phyloP scores from a whole-genome alignment of 2,113 vertebrate species.

The Sceloporus undulatus region DNA sequence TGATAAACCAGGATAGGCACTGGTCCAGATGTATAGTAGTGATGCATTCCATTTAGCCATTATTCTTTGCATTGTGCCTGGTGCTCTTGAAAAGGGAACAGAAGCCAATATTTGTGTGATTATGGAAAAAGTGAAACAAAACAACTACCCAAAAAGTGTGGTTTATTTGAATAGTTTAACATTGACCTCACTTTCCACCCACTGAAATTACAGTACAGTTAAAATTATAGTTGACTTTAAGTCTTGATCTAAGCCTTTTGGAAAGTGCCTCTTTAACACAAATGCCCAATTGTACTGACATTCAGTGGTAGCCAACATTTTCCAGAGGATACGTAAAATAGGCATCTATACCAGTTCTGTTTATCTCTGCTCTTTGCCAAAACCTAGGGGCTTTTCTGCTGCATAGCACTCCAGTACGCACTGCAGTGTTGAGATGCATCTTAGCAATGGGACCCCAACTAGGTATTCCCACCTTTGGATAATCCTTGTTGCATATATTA shows the following conservation, averaged over 20 bases:
- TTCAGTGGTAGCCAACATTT: conserved; percentile 2
- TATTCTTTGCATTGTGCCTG: background rate
- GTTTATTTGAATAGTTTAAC: conserved; percentile 37
- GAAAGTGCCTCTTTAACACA: conserved; percentile 20
- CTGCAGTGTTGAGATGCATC: background rate
- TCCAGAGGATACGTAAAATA: background rate
- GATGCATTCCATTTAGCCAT: background rate
- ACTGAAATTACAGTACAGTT: conserved; percentile 26
- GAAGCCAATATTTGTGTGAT: conserved; percentile 1
- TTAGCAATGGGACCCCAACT: background rate
- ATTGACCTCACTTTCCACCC: conserved; percentile 33
- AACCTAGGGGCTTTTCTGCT: background rate
- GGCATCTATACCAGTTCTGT: background rate
- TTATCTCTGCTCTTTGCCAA: background rate
- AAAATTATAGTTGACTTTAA: conserved; percentile 17
- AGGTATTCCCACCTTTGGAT: background rate
- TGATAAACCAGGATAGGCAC: fast-evolving
- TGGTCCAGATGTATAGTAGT: background rate
- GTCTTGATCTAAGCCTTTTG: conserved; percentile 29
- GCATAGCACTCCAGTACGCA: background rate
- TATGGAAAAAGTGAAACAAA: conserved; percentile 30
- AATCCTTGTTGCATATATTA: background rate
- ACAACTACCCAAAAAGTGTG: conserved; percentile 36
- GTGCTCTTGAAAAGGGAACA: background rate
- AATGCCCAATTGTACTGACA: conserved; percentile 13